Base-by-base conservation (phyloP, 2,113 vertebrate genomes). In the Eleginops maclovinus region DNA sequence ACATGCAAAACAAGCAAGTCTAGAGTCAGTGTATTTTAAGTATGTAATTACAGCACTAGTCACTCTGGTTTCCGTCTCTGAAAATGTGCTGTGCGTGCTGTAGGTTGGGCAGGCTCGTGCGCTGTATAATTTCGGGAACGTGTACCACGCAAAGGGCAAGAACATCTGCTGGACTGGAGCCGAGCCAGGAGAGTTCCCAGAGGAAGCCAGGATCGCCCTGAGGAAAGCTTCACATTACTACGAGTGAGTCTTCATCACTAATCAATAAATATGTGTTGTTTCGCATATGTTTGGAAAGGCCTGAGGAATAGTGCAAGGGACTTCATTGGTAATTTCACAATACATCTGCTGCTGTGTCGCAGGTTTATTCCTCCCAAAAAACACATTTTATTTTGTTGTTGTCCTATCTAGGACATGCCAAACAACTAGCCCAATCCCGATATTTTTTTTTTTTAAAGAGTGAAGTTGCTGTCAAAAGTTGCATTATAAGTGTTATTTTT, bases 31-130 rank as follows among this genome's bases (percentile, higher is more conserved):
- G 81, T 93, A 92, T 90, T 90, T 92, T 88, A 84, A 90, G 89
- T 91, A 75, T 92, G 13, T 93, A 91, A 93, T 93, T 93, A 91
- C 81, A 90, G 65, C 77, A 11, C 53, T 61, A 81, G 89, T 88
- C 83, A 80, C 61, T 76, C 36, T 79, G 85, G 87, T 86, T 83
- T 91, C 78, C 79, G 54, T 87, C 77, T 84, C 70, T 87, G 75
- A 88, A 88, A 88, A 75, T 88, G 58, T 90, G 88, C 58, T 91
- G 88, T 89, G 86, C 72, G 41, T 83, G 84, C 65, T 80, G 83
- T 91, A 99, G 98, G 97, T 97, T 86, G 97, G 98, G 87, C 97
- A 99, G 94, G 98, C 98, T 65, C 96, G 97, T 81, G 98, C 98
- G 2, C 95, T 99, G 47, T 99, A 99, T 94, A 99, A 98, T 93